These are phyloP conservation scores for Megalonaias nervosa DNA, from an alignment of 1,140 invertebrate species.

Conservation along the genomic window DNA sequence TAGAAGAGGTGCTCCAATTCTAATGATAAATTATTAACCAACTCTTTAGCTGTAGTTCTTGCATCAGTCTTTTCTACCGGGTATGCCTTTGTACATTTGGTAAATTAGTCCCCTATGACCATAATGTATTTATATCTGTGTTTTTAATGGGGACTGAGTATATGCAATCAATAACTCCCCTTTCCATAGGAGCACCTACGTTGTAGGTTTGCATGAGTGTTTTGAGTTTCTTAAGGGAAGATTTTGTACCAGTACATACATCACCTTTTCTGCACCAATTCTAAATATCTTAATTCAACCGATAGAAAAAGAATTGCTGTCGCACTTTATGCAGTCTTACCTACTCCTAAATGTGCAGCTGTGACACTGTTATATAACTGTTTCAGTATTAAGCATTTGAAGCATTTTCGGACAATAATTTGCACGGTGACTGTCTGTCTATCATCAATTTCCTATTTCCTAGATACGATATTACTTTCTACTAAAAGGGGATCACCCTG, in stretches of 20 bases:
- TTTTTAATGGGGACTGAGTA: neutral
- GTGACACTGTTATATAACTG: constrained; percentile 29
- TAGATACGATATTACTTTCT: constrained; percentile 24
- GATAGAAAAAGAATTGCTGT: constrained; percentile 20
- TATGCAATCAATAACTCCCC: constrained; percentile 23
- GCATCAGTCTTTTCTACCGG: constrained; percentile 45
- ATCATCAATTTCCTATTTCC: constrained; percentile 27
- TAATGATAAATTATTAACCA: constrained; percentile 61
- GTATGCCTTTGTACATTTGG: constrained; percentile 42
- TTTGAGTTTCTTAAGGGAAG: constrained; percentile 6
- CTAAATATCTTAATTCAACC: constrained; percentile 18
- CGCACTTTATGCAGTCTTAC: constrained; percentile 26
- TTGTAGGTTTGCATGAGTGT: constrained; percentile 18
- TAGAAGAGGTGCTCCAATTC: constrained; percentile 66
- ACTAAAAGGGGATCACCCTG: constrained; percentile 29
- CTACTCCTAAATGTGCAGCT: constrained; percentile 31
- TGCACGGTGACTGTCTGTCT: constrained; percentile 4
- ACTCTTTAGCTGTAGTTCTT: constrained; percentile 57
- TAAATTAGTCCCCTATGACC: constrained; percentile 50
- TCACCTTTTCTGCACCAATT: constrained; percentile 15
- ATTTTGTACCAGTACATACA: constrained; percentile 25
- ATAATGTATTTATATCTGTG: constrained; percentile 46
- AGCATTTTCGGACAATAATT: constrained; percentile 20
- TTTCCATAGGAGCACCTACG: constrained; percentile 25
- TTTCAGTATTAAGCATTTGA: constrained; percentile 26